Percentiles rank a stretch among this genome's conserved stretches.
These are phyloP conservation scores for Chionis minor DNA, from an alignment of 2,113 vertebrate species.

Conservation along the genomic window DNA sequence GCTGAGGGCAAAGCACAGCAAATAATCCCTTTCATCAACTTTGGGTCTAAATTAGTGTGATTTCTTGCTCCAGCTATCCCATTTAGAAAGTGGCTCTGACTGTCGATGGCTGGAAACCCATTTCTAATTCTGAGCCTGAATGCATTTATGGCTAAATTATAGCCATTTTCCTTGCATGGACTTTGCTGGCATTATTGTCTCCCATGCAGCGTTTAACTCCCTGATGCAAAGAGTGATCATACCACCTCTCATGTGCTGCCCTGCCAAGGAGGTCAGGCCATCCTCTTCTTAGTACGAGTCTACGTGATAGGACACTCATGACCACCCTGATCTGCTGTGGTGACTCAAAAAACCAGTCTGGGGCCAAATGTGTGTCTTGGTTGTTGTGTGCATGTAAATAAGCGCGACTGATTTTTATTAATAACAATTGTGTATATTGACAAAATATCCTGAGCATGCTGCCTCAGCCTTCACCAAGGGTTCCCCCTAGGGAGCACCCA, in stretches of 20 bases:
- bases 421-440: background rate
- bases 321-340: background rate
- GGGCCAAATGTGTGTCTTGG: background rate
- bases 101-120: background rate
- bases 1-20: background rate
- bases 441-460: background rate
- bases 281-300: background rate
- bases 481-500: fast-evolving
- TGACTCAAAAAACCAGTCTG: background rate
- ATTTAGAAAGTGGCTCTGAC: background rate
- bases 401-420: background rate
- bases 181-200: background rate
- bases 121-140: constrained; percentile 18
- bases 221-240: background rate
- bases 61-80: background rate
- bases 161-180: background rate
- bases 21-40: background rate
- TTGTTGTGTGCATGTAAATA: background rate
- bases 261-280: background rate
- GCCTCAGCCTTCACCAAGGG: background rate
- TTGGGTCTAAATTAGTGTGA: background rate
- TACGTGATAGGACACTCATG: background rate
- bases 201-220: background rate
- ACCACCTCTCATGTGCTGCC: background rate
- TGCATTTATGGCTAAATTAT: background rate